Evolutionary conservation across 1,140 invertebrate species (phyloP).

Genomic region (Stratiolaelaps scimitus): DNA sequence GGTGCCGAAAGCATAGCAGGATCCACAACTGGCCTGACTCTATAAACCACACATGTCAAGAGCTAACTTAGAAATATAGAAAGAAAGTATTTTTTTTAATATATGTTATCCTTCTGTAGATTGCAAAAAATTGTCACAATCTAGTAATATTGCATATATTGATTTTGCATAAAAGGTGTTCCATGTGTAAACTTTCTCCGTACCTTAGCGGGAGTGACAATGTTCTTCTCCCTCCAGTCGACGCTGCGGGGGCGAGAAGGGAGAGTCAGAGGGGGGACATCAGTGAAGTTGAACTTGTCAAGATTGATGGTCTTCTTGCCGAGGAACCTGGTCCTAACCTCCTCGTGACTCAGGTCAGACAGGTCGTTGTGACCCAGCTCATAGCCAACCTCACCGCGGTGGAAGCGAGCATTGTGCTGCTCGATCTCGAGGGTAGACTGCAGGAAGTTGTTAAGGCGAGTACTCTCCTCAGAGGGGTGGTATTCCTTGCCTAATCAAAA

Average conservation of each 20-base stretch:
- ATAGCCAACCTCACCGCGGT: constrained; percentile 4
- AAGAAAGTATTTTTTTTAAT: too few species aligned
- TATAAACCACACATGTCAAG: neutral
- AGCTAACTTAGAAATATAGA: too few species aligned
- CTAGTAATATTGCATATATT: too few species aligned
- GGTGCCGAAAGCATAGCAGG: constrained; percentile 3
- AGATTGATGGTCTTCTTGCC: neutral
- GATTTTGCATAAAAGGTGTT: too few species aligned
- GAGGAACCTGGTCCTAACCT: constrained; percentile 5
- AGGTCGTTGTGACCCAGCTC: neutral
- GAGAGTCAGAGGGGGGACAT: neutral
- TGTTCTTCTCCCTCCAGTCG: constrained; percentile 16
- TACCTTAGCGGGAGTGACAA: neutral
- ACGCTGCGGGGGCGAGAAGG: neutral
- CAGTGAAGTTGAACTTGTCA: neutral
- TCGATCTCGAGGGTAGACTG: constrained; percentile 17
- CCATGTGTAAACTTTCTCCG: too few species aligned
- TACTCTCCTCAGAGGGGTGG: neutral
- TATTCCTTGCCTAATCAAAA: neutral
- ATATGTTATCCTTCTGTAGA: too few species aligned
- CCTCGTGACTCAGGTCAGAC: neutral
- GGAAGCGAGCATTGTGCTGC: constrained; percentile 3
- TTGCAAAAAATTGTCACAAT: too few species aligned
- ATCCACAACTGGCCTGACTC: neutral
- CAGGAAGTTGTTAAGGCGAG: constrained; percentile 18